These are phyloP conservation scores for Thryonomys swinderianus DNA, from an alignment of 2,113 vertebrate species.

Conservation along the genomic window DNA sequence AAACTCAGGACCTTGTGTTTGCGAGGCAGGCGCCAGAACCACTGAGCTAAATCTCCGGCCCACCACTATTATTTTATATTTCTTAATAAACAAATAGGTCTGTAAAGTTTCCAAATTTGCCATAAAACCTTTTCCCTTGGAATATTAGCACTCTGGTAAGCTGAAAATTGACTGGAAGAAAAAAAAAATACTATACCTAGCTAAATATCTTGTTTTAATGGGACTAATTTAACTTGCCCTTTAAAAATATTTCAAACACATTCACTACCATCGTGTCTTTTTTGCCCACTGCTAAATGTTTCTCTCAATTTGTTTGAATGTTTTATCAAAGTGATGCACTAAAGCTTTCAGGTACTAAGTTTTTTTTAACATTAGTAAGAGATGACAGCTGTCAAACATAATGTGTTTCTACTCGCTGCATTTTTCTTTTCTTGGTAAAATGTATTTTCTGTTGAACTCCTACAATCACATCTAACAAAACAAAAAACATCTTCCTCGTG, in stretches of 20 bases:
- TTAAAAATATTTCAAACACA: constrained; percentile 27
- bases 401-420: not conserved
- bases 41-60: no score
- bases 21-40: no score
- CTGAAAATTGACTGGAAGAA: not conserved
- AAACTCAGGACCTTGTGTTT: no score
- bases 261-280: not conserved
- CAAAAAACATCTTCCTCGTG: not conserved
- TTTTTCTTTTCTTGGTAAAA: not conserved
- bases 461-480: not conserved
- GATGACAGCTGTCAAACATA: constrained; percentile 74
- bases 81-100: not conserved
- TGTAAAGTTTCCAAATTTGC: not conserved
- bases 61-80: not conserved
- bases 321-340: not conserved
- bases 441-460: not conserved
- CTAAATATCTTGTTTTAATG: not conserved
- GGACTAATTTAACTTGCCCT: not conserved
- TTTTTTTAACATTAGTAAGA: constrained; percentile 10
- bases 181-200: not conserved
- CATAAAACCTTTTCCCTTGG: not conserved
- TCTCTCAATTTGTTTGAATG: not conserved
- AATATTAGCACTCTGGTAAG: not conserved
- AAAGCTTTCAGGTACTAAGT: not conserved
- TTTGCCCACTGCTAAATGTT: not conserved